These are phyloP conservation scores for Periplaneta americana DNA, from an alignment of 1,140 invertebrate species.

Conservation along the genomic window DNA sequence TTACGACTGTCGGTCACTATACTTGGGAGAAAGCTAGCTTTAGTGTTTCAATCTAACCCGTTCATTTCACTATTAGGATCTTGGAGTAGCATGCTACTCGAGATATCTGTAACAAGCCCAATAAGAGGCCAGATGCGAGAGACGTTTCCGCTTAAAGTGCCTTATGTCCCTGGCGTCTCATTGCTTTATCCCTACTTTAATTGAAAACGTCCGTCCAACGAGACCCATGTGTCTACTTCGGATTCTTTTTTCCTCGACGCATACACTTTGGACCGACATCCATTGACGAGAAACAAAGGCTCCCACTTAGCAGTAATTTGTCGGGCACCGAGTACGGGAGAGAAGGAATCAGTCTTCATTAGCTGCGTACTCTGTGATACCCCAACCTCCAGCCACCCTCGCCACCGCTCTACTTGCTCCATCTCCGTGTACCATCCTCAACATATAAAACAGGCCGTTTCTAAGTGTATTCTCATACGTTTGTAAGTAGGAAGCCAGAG, in stretches of 20 bases:
- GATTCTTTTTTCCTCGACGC: not conserved
- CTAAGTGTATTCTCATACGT: too few relatives aligned
- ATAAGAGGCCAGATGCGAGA: not conserved
- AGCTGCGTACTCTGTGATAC: not conserved
- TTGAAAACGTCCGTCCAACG: not conserved
- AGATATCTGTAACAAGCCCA: not conserved
- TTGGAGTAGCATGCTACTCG: not conserved
- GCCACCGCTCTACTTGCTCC: not conserved
- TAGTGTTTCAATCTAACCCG: not conserved
- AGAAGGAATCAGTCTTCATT: constrained; percentile 8
- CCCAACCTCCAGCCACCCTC: not conserved
- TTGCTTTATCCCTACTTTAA: not conserved
- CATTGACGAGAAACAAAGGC: constrained; percentile 11
- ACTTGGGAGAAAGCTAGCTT: too few relatives aligned
- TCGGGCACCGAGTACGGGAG: not conserved
- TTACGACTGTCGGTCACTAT: too few relatives aligned
- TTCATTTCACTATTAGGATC: not conserved
- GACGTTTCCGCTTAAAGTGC: not conserved
- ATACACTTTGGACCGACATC: not conserved
- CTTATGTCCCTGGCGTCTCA: not conserved
- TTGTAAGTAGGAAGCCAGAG: too few relatives aligned
- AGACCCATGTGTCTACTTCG: not conserved
- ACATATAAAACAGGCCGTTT: not conserved
- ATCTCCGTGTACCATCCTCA: not conserved
- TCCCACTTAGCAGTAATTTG: constrained; percentile 11